Conservation (phyloP, 2,888 invertebrate species). For the Branchellion lobata region DNA sequence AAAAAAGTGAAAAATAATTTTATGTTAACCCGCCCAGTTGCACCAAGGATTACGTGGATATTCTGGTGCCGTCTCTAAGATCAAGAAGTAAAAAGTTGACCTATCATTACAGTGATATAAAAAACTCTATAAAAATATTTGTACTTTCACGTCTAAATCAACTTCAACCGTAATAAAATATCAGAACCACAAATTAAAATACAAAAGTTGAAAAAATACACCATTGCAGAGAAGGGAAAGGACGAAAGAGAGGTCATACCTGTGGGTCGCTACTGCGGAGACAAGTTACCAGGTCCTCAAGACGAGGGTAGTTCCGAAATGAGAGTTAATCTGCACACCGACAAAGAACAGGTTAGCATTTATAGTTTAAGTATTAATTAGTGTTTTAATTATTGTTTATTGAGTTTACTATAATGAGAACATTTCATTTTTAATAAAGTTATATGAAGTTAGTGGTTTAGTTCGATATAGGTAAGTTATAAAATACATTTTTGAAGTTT, state of each 20-base stretch:
- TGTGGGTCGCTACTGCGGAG: conserved; percentile 86
- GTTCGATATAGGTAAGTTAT: too few species aligned
- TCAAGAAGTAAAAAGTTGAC: background rate
- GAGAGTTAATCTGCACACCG: conserved; percentile 83
- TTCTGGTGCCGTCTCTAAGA: conserved; percentile 11
- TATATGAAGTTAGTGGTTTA: too few species aligned
- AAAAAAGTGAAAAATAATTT: background rate
- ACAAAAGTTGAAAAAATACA: too few species aligned
- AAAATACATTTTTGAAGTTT: too few species aligned
- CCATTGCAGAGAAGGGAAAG: background rate
- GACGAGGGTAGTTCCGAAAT: conserved; percentile 81
- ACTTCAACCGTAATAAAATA: background rate
- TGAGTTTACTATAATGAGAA: conserved; percentile 91
- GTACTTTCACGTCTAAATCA: background rate
- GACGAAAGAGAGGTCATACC: conserved; percentile 61
- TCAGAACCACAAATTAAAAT: too few species aligned
- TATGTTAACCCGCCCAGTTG: conserved; percentile 52
- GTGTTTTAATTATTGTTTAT: conserved; percentile 94
- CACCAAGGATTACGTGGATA: conserved; percentile 55
- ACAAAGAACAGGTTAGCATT: conserved; percentile 76
- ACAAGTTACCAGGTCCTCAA: conserved; percentile 88
- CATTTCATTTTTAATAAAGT: too few species aligned
- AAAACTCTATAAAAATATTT: too few species aligned
- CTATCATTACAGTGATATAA: too few species aligned
- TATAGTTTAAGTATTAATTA: too few species aligned